Conservation (phyloP, 2,797 vertebrate genomes). For the Spondyliosoma cantharus region DNA sequence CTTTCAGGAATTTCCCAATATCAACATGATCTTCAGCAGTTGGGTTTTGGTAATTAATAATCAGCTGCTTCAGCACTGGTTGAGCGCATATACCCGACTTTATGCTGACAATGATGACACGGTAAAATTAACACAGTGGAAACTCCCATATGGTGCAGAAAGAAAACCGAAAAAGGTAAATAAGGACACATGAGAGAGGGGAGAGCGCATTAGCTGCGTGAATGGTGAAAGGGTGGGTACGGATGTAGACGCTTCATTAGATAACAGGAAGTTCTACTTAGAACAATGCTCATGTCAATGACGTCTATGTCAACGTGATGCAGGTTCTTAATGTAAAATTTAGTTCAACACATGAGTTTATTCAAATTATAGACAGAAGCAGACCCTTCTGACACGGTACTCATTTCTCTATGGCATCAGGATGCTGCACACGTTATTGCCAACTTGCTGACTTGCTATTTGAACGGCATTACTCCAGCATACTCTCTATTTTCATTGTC, state of each 20-base stretch:
- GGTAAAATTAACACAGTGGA: constrained; percentile 9
- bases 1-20: not conserved
- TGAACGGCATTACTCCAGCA: constrained; percentile 49
- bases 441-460: constrained; percentile 60
- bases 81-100: not conserved
- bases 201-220: constrained; percentile 10
- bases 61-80: not conserved
- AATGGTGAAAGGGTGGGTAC: not conserved
- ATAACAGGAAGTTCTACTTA: constrained; percentile 23
- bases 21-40: not conserved
- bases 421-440: constrained; percentile 51
- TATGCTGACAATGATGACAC: constrained; percentile 11
- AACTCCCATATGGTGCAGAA: not conserved
- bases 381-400: constrained; percentile 29
- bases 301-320: constrained; percentile 36
- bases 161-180: constrained; percentile 3
- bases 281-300: constrained; percentile 19
- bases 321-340: constrained; percentile 46
- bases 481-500: constrained; percentile 56
- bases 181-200: not conserved
- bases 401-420: constrained; percentile 56
- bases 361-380: constrained; percentile 52
- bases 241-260: constrained; percentile 14
- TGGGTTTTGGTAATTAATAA: not conserved
- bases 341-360: constrained; percentile 26